Percentiles rank a stretch among this genome's conserved stretches.
These are phyloP conservation scores for Cathartes aura DNA, from an alignment of 2,113 vertebrate genomes.

Conservation along the genomic window DNA sequence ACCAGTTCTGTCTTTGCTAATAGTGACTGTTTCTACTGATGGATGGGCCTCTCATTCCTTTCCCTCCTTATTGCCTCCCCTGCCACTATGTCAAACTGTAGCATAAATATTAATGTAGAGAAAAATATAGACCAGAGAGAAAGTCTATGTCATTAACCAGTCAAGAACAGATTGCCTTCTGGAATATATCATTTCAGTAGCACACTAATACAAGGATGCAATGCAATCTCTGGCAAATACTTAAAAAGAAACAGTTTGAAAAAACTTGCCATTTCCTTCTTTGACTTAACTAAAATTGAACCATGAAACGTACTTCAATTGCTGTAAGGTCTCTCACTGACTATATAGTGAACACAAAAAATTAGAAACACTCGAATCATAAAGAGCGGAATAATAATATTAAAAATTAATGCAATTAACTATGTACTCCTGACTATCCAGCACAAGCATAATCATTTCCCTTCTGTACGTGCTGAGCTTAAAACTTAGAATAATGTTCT, in stretches of 20 bases:
- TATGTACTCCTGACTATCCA: slow-evolving; percentile 23
- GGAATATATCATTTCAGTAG: not conserved
- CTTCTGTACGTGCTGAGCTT: not conserved
- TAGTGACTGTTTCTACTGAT: not conserved
- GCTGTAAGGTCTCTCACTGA: not conserved
- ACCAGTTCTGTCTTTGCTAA: not conserved
- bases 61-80: not conserved
- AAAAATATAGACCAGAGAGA: not conserved
- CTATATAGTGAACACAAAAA: not conserved
- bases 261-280: not conserved
- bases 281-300: not conserved
- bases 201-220: not conserved
- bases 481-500: not conserved
- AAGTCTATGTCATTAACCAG: not conserved
- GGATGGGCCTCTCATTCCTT: no score
- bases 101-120: not conserved
- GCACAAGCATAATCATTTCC: not conserved
- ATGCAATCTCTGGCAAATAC: not conserved
- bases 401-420: slow-evolving; percentile 58
- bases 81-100: accelerated
- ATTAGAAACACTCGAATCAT: not conserved
- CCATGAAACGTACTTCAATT: not conserved
- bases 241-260: not conserved
- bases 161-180: not conserved
- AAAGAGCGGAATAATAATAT: slow-evolving; percentile 23